These are phyloP conservation scores for Xiphophorus maculatus DNA, from an alignment of 2,113 vertebrate species.

Conservation along the genomic window DNA sequence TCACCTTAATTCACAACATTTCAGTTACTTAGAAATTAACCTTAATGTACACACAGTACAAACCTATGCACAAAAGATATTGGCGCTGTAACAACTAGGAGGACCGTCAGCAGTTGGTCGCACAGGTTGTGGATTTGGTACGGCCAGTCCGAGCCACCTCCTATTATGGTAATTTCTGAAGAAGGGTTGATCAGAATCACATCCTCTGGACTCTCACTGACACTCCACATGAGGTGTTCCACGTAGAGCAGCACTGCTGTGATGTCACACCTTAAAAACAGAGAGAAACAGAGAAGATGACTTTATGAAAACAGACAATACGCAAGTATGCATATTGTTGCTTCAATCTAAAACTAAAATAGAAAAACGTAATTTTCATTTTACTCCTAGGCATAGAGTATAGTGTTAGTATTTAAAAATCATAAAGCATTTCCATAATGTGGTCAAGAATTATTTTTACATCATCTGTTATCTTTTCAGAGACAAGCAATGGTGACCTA, in stretches of 20 bases:
- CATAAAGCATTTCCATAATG: conserved; percentile 55
- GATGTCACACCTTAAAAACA: conserved; percentile 85
- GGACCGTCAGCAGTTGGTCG: conserved; percentile 85
- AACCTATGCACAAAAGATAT: conserved; percentile 85
- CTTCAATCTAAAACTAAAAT: no score
- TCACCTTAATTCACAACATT: background rate
- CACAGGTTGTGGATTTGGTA: conserved; percentile 88
- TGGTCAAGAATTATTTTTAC: conserved; percentile 30
- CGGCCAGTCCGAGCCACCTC: conserved; percentile 70
- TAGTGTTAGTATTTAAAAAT: background rate
- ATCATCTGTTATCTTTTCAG: conserved; percentile 43
- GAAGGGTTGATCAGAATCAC: conserved; percentile 76
- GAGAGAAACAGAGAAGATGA: conserved; percentile 5
- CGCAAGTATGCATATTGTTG: background rate
- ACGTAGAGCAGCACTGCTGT: conserved; percentile 87
- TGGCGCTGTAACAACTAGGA: conserved; percentile 86
- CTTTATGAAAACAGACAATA: conserved; percentile 35
- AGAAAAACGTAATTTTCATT: background rate
- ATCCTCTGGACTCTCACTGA: conserved; percentile 82
- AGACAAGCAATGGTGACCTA: background rate
- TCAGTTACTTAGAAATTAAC: background rate
- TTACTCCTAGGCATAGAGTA: conserved; percentile 5
- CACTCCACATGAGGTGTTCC: conserved; percentile 89
- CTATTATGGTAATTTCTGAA: conserved; percentile 51
- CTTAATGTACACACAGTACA: conserved; percentile 3